Base-by-base conservation (phyloP, 2,113 vertebrate genomes). In the Lasiurus cinereus region DNA sequence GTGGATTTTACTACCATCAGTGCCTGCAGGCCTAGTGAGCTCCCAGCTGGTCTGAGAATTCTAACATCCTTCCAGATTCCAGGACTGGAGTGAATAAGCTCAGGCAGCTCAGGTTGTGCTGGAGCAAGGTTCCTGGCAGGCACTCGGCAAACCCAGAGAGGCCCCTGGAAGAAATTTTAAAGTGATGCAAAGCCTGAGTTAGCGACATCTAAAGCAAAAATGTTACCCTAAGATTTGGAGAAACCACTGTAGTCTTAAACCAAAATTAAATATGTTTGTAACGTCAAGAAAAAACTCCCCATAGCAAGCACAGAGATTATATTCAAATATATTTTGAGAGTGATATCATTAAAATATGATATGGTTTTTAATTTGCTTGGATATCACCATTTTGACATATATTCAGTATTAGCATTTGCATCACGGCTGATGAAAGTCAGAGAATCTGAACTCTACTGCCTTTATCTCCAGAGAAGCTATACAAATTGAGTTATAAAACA, bases 401-500 rank as follows among this genome's bases (percentile, higher is more conserved):
- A 72, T 46, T 54, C 13, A 43, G 13, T 36, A 46, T 85, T 92
- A 83, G 15, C 36, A 76, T 91, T 94, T 95, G 39, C 48, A 91
- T 95, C 52, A 8, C 10, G 29, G 29, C 10, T 76, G 70, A 95
- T 85, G 96, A 69, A 90, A 83, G 39, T 77, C 76, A 54, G 59
- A 46, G 74, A 70, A 80, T 92, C 67, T 92, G 67, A 93, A 84
- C 62, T 89, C 62, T 83, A n/a, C 24, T 91, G 52, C 43, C 2
- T 46, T 59, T n/a, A 77, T 93, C 50, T 84, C 72, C 50, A 95
- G 87, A 90, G 84, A 94, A 74, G 36, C 36, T 67, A 33, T 1
- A 76, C 36, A 80, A 92, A 92, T 88, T 83, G 92, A 93, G 78
- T 90, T 79, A 83, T 96, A 96, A 97, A 92, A 97, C 56, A 83